Conservation (phyloP, 2,113 vertebrate genomes). For the Hylia prasina region DNA sequence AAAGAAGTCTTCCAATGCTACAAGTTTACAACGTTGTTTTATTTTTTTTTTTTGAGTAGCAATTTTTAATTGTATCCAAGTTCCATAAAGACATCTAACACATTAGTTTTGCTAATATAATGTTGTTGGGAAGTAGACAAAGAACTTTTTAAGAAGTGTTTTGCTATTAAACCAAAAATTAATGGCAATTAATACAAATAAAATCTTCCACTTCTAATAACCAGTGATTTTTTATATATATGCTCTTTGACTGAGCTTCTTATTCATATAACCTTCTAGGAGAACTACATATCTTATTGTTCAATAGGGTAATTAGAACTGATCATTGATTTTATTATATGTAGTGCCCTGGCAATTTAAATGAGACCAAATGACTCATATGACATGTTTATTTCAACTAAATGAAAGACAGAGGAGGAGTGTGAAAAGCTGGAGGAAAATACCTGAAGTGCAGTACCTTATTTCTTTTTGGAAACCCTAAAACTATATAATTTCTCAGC, state of each 20-base stretch:
- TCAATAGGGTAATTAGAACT: not conserved
- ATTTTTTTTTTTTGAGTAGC: not conserved
- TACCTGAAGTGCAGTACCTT: not conserved
- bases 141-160: not conserved
- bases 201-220: not conserved
- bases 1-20: not conserved
- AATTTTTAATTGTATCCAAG: not conserved
- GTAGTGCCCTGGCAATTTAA: not conserved
- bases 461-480: not conserved
- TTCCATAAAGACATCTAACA: not conserved
- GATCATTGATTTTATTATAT: not conserved
- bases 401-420: not conserved
- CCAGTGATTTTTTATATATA: not conserved
- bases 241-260: not conserved
- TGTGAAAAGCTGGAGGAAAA: not conserved
- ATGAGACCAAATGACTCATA: not conserved
- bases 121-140: not conserved
- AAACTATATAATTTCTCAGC: not conserved
- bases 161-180: not conserved
- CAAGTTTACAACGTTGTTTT: not conserved
- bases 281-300: not conserved
- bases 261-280: not conserved
- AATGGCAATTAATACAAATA: not conserved
- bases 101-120: not conserved
- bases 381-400: not conserved